A percentile compares a stretch with the other conserved stretches of the same genome.
phyloP scores from a whole-genome alignment of 1,140 invertebrate species.

The Medauroidea extradentata region DNA sequence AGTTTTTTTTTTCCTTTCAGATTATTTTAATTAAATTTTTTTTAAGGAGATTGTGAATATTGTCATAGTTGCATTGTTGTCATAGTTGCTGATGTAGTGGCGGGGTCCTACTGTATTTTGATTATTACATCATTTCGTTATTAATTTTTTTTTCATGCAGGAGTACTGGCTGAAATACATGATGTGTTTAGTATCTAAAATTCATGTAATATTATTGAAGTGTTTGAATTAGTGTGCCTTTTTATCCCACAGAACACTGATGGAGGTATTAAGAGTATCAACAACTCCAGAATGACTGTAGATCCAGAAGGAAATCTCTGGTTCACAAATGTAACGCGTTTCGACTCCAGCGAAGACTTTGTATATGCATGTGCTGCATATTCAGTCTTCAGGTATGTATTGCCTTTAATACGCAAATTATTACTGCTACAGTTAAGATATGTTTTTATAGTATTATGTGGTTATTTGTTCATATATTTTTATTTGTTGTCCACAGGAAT shows the following conservation, averaged over 20 bases:
- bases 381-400: constrained; percentile 58
- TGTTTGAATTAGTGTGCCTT: constrained; percentile 8
- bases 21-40: too few species aligned
- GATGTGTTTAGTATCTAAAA: neutral
- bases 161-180: neutral
- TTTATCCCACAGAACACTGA: constrained; percentile 57
- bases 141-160: neutral
- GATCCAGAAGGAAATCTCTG: constrained; percentile 91
- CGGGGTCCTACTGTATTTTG: too few species aligned
- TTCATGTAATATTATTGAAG: neutral
- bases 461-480: neutral
- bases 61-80: too few species aligned
- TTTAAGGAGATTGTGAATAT: too few species aligned
- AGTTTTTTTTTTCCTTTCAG: too few species aligned
- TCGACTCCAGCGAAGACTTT: constrained; percentile 77
- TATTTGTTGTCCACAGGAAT: constrained; percentile 49
- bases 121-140: neutral
- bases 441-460: neutral
- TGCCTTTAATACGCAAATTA: too few species aligned
- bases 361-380: constrained; percentile 87
- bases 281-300: constrained; percentile 87
- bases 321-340: constrained; percentile 85
- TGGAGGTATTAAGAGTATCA: constrained; percentile 80
- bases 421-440: too few species aligned
- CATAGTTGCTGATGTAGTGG: too few species aligned